These are phyloP conservation scores for Metopia argyrocephala DNA, from an alignment of 2,888 invertebrate genomes.

Conservation along the genomic window DNA sequence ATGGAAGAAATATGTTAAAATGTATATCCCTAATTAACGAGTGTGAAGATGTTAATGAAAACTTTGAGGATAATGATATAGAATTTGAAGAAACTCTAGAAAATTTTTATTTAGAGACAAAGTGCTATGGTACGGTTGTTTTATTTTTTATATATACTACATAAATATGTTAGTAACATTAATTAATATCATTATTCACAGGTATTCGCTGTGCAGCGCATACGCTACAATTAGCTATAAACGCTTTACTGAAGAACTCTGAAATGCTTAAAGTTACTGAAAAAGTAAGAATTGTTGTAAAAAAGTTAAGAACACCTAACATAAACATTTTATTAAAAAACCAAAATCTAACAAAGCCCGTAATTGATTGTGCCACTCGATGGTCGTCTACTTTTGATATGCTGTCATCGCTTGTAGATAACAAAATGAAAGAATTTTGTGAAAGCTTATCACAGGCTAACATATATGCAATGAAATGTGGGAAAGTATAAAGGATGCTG, in stretches of 20 bases:
- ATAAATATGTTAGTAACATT: no score
- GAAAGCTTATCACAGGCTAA: constrained; percentile 1
- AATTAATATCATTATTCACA: no score
- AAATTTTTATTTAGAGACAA: not conserved
- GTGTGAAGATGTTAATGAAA: not conserved
- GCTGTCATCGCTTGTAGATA: not conserved
- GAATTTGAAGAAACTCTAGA: constrained; percentile 1
- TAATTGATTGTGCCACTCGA: not conserved
- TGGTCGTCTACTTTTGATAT: constrained; percentile 9
- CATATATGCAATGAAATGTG: constrained; percentile 7
- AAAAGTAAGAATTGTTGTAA: no score
- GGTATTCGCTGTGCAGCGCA: no score
- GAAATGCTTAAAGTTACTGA: no score
- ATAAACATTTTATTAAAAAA: no score
- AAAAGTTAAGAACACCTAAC: no score
- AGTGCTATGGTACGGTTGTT: not conserved
- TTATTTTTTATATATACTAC: no score
- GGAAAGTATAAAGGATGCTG: not conserved
- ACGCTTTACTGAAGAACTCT: no score
- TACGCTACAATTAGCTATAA: no score
- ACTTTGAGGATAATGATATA: not conserved
- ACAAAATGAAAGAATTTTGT: constrained; percentile 9
- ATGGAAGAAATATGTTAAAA: constrained; percentile 4
- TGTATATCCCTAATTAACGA: constrained; percentile 1
- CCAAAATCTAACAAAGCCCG: no score